These are phyloP conservation scores for Eupithecia pulchellata DNA, from an alignment of 2,888 invertebrate genomes.

Conservation along the genomic window DNA sequence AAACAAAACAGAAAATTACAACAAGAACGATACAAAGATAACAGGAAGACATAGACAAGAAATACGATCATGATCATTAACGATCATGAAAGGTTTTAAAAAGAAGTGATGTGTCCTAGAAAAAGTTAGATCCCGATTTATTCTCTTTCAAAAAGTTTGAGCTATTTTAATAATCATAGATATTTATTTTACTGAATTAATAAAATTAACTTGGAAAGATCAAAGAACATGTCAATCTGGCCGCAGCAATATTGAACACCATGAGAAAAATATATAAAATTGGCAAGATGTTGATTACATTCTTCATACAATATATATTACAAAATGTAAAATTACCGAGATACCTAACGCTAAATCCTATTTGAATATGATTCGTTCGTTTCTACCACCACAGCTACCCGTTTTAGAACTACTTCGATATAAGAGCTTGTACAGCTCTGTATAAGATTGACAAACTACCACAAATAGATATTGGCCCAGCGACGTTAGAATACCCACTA, in stretches of 20 bases:
- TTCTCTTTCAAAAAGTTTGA: neutral
- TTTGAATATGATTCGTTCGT: constrained; percentile 45
- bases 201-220: neutral
- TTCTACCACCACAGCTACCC: constrained; percentile 44
- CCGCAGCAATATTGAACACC: neutral
- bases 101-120: neutral
- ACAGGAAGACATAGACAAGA: constrained; percentile 34
- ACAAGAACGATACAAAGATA: constrained; percentile 34
- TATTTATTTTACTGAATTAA: neutral
- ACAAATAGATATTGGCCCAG: constrained; percentile 1
- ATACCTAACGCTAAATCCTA: constrained; percentile 31
- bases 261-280: neutral
- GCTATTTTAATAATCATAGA: neutral
- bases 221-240: neutral
- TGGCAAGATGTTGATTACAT: constrained; percentile 28
- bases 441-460: constrained; percentile 15
- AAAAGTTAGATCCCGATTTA: neutral
- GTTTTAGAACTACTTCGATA: constrained; percentile 41
- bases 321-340: constrained; percentile 10
- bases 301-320: constrained; percentile 14
- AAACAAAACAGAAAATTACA: constrained; percentile 29
- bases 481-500: neutral
- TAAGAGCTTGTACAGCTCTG: constrained; percentile 22
- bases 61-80: too few species aligned
- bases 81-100: neutral